Evolutionary conservation across 2,797 vertebrate species (phyloP), one percentile per base, ranked within the genome.

Genomic region (Myotis daubentonii): DNA sequence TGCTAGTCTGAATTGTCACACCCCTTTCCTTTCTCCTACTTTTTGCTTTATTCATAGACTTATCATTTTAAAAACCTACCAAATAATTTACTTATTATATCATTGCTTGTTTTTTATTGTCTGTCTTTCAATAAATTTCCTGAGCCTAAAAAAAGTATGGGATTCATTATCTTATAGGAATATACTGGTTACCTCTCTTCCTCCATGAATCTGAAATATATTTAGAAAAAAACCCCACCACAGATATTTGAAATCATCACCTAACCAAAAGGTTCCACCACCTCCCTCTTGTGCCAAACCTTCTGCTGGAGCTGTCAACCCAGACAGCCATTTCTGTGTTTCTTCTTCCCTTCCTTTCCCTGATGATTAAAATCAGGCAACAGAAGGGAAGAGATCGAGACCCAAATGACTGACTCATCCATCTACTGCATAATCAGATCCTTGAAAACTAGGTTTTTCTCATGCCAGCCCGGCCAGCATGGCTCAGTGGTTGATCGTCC

Each of bases 341-440:
- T 2, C 47, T 10, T 84, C 78, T 89, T 62, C 17, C 68, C 30
- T 68, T 53, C 33, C 60, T 80, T 41, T 13, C 13, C 22, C 33
- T 30, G 65, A 38, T 90, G 66, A 81, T 88, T 83, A 55, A 91
- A 91, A n/a, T 22, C 38, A 72, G 79, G 44, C 55, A 33, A 70
- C 86, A 86, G 86, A 87, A 70, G 79, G 49, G 44, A 93, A 70
- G 55, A 85, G 44, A 71, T 22, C 44, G 92, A 72, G 85, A 79
- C 17, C 23, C 72, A 17, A 2, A 49, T 22, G 55, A 70, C n/a
- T 75, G 71, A 65, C 47, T 66, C 93, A 71, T 65, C 33, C 79
- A 13, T 53, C 66, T 51, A 1, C 51, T 55, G 74, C n/a, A 41
- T 47, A 66, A 65, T 41, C 65, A 65, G 82, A 84, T 55, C 19